Percentiles rank a stretch among this genome's conserved stretches.
These are phyloP conservation scores for Drosophila ogumai DNA, from an alignment of 1,140 invertebrate species.

Conservation along the genomic window DNA sequence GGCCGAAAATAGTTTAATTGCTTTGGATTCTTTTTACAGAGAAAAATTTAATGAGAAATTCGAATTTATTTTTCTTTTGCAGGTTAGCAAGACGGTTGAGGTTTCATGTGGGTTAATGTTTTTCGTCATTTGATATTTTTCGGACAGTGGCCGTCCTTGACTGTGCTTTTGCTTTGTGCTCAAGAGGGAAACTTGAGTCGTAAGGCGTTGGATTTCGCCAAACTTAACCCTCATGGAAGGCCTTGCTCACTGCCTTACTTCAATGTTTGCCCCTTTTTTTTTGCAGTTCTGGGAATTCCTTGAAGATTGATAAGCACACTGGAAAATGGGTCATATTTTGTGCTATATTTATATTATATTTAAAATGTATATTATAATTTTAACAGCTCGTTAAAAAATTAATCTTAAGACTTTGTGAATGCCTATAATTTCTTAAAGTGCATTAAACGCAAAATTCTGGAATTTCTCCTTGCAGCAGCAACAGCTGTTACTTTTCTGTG, in stretches of 20 bases:
- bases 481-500: constrained; percentile 18
- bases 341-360: not conserved
- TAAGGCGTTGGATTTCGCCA: not conserved
- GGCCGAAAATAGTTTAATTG: constrained; percentile 28
- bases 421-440: not conserved
- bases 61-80: not conserved
- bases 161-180: not conserved
- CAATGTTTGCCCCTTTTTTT: not conserved
- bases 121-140: constrained; percentile 11
- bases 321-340: not conserved
- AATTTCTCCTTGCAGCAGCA: constrained; percentile 6
- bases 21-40: constrained; percentile 12
- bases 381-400: no score
- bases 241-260: constrained; percentile 1
- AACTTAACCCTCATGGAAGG: constrained; percentile 15
- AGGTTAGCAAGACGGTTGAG: not conserved
- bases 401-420: not conserved
- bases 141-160: constrained; percentile 16
- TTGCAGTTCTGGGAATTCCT: constrained; percentile 2
- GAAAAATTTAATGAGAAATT: not conserved
- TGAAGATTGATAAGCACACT: constrained; percentile 7
- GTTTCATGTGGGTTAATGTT: not conserved
- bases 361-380: not conserved
- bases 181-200: constrained; percentile 8
- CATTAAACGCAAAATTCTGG: not conserved